Percentiles rank a stretch among this genome's conserved stretches.
These are phyloP conservation scores for Megamerina dolium DNA, from an alignment of 2,888 invertebrate species.

Conservation along the genomic window DNA sequence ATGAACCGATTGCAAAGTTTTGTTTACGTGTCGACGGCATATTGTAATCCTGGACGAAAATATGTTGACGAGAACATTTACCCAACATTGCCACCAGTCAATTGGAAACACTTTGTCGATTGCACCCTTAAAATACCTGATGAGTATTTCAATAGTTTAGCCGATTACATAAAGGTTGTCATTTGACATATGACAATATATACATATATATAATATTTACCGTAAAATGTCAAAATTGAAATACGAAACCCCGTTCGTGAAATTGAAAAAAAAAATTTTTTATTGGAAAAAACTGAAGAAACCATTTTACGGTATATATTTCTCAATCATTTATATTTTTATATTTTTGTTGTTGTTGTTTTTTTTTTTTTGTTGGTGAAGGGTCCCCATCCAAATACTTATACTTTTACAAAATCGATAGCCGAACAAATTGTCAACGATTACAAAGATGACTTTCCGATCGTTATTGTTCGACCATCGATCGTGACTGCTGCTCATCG, in stretches of 20 bases:
- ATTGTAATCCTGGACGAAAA: conserved; percentile 83
- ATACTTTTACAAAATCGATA: conserved; percentile 90
- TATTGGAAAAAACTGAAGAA: no score
- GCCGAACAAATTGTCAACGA: conserved; percentile 77
- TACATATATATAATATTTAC: no score
- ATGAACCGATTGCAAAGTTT: conserved; percentile 67
- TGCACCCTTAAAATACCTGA: conserved; percentile 59
- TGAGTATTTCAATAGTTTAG: conserved; percentile 56
- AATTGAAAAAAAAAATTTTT: no score
- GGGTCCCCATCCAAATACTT: conserved; percentile 89
- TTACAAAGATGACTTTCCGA: conserved; percentile 69
- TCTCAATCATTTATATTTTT: no score
- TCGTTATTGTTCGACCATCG: conserved; percentile 88
- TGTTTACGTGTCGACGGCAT: conserved; percentile 93
- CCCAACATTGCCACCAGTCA: conserved; percentile 56
- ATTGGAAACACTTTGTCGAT: conserved; percentile 58
- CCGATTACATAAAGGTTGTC: conserved; percentile 56
- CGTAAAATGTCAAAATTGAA: no score
- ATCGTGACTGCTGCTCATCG: conserved; percentile 72
- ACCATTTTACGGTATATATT: no score
- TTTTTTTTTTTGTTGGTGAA: no score
- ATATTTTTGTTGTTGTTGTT: no score
- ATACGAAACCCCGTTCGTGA: no score
- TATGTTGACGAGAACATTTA: conserved; percentile 81
- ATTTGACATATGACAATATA: no score